Conservation (phyloP, 2,888 invertebrate genomes). For the Netelia melanura region DNA sequence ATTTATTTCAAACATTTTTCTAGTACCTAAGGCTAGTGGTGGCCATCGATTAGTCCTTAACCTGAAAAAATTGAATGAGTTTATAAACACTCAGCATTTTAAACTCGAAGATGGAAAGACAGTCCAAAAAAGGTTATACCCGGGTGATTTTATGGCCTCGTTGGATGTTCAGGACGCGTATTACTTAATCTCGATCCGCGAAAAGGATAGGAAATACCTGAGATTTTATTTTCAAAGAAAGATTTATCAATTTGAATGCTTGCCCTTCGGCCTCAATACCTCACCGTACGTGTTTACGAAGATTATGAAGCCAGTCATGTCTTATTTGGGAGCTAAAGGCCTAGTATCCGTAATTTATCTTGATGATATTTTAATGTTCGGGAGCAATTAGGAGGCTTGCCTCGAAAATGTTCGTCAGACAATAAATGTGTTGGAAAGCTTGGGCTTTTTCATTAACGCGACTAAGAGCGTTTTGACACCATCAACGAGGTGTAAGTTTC, state of each 20-base stretch:
- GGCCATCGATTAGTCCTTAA: conserved; percentile 47
- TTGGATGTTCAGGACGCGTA: conserved; percentile 60
- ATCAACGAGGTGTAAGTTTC: too few relatives aligned
- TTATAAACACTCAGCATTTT: conserved; percentile 53
- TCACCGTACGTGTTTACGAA: conserved; percentile 73
- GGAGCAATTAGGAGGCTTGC: conserved; percentile 5
- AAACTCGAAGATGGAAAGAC: conserved; percentile 55
- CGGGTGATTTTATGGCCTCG: conserved; percentile 51
- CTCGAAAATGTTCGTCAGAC: too few relatives aligned
- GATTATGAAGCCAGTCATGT: conserved; percentile 46
- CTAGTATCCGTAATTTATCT: conserved; percentile 49
- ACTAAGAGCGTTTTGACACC: too few relatives aligned
- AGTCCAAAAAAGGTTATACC: neutral
- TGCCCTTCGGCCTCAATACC: conserved; percentile 73
- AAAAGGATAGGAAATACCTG: conserved; percentile 68
- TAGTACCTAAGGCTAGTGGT: conserved; percentile 47
- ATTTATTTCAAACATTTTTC: conserved; percentile 52
- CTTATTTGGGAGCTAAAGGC: conserved; percentile 23
- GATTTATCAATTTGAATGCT: conserved; percentile 44
- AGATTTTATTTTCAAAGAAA: conserved; percentile 65
- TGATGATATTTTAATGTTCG: conserved; percentile 62
- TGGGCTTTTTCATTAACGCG: too few relatives aligned
- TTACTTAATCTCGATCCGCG: conserved; percentile 64
- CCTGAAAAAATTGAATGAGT: conserved; percentile 49
- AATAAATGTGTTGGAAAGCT: too few relatives aligned